These are phyloP conservation scores for Ctenosaura bakeri DNA, from an alignment of 2,797 vertebrate species.

Conservation along the genomic window DNA sequence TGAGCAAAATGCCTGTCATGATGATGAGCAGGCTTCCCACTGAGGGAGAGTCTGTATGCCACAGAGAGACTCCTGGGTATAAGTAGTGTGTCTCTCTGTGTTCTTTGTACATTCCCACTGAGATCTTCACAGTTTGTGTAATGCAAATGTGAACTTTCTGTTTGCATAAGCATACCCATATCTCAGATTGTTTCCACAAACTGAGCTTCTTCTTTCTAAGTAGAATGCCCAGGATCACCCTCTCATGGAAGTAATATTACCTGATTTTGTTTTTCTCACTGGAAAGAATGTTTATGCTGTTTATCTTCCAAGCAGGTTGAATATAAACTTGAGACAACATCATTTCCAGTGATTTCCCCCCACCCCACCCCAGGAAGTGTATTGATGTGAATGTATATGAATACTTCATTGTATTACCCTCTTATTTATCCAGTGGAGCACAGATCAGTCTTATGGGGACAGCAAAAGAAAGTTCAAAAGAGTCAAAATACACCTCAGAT, in stretches of 20 bases:
- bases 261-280: background rate
- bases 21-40: background rate
- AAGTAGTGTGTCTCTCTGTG: background rate
- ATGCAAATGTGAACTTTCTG: slow-evolving; percentile 1
- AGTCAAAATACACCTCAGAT: background rate
- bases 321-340: background rate
- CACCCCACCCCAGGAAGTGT: background rate
- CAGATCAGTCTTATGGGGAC: background rate
- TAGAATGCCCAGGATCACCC: background rate
- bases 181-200: background rate
- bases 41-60: background rate
- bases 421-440: background rate
- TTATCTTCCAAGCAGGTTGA: background rate
- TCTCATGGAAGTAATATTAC: background rate
- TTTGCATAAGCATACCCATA: slow-evolving; percentile 13
- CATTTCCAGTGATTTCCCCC: background rate
- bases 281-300: background rate
- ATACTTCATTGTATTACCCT: background rate
- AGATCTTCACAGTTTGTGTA: background rate
- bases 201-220: background rate
- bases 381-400: background rate
- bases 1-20: slow-evolving; percentile 1
- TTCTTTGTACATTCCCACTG: background rate
- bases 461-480: background rate
- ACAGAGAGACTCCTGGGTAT: background rate